These are phyloP conservation scores for Hermodice carunculata DNA, from an alignment of 2,888 invertebrate species.

Conservation along the genomic window DNA sequence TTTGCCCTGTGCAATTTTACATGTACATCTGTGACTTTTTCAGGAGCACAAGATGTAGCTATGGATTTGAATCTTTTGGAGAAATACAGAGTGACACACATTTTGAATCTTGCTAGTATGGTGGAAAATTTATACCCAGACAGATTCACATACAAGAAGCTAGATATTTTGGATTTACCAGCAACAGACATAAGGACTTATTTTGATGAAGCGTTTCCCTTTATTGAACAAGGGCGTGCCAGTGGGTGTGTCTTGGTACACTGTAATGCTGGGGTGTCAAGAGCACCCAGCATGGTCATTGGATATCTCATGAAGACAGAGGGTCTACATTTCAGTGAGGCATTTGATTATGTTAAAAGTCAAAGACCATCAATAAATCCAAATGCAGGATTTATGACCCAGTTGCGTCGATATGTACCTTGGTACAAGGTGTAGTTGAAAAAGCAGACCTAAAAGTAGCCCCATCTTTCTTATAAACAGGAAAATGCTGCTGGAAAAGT, in stretches of 20 bases:
- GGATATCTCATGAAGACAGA: slow-evolving; percentile 80
- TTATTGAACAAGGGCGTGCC: slow-evolving; percentile 75
- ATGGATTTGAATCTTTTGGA: slow-evolving; percentile 74
- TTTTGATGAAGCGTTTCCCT: slow-evolving; percentile 73
- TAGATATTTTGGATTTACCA: slow-evolving; percentile 74
- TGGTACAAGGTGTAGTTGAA: too few species aligned
- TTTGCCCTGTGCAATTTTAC: too few species aligned
- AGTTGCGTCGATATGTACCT: too few species aligned
- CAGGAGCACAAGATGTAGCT: slow-evolving; percentile 92
- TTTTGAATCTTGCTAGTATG: slow-evolving; percentile 79
- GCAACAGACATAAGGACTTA: slow-evolving; percentile 55
- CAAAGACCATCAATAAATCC: slow-evolving; percentile 81
- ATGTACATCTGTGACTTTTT: slow-evolving; percentile 16
- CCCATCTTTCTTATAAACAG: too few species aligned
- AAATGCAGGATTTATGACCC: slow-evolving; percentile 84
- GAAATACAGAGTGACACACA: slow-evolving; percentile 77
- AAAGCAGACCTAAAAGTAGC: too few species aligned
- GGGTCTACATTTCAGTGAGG: slow-evolving; percentile 75
- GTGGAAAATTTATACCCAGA: slow-evolving; percentile 65
- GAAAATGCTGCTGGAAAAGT: too few species aligned
- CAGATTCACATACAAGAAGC: slow-evolving; percentile 73
- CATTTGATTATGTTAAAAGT: slow-evolving; percentile 78
- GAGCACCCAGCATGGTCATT: slow-evolving; percentile 84
- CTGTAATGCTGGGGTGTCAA: slow-evolving; percentile 93
- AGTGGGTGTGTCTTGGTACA: slow-evolving; percentile 81